phyloP scores from a whole-genome alignment of 92 coral and sea anemone genomes.

The Muricea muricata region DNA sequence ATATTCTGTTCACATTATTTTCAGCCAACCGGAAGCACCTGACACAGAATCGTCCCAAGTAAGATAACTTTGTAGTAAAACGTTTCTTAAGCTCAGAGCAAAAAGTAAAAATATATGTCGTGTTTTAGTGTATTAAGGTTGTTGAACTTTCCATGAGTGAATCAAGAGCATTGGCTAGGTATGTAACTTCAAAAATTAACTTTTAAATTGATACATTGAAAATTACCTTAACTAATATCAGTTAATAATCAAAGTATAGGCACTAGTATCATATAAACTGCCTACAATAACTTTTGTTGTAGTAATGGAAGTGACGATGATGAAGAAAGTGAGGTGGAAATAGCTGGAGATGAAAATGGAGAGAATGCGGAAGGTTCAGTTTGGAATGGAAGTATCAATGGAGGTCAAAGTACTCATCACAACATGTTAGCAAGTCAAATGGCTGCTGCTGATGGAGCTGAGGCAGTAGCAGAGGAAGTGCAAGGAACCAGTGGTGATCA shows the following conservation, averaged over 20 bases:
- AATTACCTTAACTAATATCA: background rate
- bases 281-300: conserved; percentile 65
- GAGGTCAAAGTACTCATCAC: conserved; percentile 6
- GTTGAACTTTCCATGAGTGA: conserved; percentile 90
- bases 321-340: conserved; percentile 94
- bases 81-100: background rate
- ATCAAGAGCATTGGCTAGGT: conserved; percentile 95
- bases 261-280: background rate
- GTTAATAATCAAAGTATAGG: background rate
- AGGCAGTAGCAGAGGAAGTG: background rate
- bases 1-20: background rate
- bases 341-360: conserved; percentile 73
- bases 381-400: conserved; percentile 42
- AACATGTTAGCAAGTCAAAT: conserved; percentile 31
- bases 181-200: background rate
- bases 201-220: too few species aligned
- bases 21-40: conserved; percentile 25
- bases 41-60: conserved; percentile 39
- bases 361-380: conserved; percentile 60
- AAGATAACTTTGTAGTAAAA: conserved; percentile 6
- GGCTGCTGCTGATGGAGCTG: conserved; percentile 35
- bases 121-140: conserved; percentile 75
- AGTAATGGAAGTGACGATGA: conserved; percentile 98
- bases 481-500: conserved; percentile 6
- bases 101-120: background rate